Evolutionary conservation across 2,797 vertebrate species (phyloP), one percentile per base, ranked within the genome.

Genomic region (Cygnus olor): DNA sequence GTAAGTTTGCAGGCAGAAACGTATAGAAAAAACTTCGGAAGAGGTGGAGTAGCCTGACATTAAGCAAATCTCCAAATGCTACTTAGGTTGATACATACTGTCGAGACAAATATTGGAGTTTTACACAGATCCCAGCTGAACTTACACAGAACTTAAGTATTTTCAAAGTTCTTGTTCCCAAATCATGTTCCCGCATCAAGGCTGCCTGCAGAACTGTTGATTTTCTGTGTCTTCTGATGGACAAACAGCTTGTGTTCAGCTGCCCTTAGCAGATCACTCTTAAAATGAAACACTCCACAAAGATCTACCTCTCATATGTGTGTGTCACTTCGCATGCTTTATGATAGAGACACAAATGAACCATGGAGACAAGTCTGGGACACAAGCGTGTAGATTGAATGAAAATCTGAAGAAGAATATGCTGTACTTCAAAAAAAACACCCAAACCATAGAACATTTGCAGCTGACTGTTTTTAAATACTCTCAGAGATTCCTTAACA

Each of bases 401-500:
- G 76, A 32, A 85, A 80, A 28, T 18, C 53, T 78, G 65, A 68
- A 74, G 56, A 72, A 76, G 64, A 91, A 94, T 93, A 80, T 53
- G 18, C 21, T 56, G 94, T 91, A 57, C 93, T 94, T 71, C 1
- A 11, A 25, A n/a, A 49, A 73, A 73, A 73, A 5, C 32, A 5
- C 42, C 47, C 80, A 85, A 77, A 88, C 57, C 68, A 30, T 83
- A 80, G 56, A 91, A 85, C 70, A 68, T 77, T 93, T 40, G 82
- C 13, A 79, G 77, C 70, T 85, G 63, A 83, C 83, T 81, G 69
- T 60, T 89, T 68, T 83, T 86, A 58, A 78, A 70, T 91, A 53
- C 83, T 88, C 56, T 90, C 61, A 42, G 80, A 91, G 88, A 90
- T 93, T 88, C 69, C 77, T 88, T 61, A 93, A 57, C 80, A 53